Conservation (phyloP, 2,888 invertebrate genomes). For the Pterobdella sp. region DNA sequence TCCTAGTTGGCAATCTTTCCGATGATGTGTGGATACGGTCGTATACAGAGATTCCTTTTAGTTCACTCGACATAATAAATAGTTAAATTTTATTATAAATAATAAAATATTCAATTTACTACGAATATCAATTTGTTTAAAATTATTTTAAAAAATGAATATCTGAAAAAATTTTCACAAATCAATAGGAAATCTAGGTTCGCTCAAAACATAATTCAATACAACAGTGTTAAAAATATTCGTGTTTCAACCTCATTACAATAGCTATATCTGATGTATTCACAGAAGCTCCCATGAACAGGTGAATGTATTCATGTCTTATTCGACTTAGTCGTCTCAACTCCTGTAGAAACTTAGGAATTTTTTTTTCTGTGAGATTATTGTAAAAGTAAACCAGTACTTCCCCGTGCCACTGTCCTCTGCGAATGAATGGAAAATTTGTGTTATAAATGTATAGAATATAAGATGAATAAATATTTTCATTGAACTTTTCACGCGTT, state of each 20-base stretch:
- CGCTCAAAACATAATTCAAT: background rate
- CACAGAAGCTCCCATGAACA: conserved; percentile 54
- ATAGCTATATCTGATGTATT: conserved; percentile 49
- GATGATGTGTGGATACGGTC: conserved; percentile 46
- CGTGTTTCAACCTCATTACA: conserved; percentile 52
- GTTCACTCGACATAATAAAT: too few species aligned
- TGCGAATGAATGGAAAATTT: too few species aligned
- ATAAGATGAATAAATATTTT: too few species aligned
- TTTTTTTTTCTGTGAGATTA: conserved; percentile 34
- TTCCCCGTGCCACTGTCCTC: conserved; percentile 52
- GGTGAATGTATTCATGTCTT: conserved; percentile 52
- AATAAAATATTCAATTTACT: too few species aligned
- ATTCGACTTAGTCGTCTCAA: conserved; percentile 50
- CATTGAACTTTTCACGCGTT: too few species aligned
- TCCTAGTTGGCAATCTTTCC: conserved; percentile 44
- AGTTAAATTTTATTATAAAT: too few species aligned
- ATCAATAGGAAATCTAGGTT: too few species aligned
- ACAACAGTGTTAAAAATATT: background rate
- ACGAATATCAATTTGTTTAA: too few species aligned
- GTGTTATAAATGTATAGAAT: too few species aligned
- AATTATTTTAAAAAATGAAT: conserved; percentile 34
- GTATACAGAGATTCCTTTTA: conserved; percentile 49
- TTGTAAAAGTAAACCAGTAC: conserved; percentile 50
- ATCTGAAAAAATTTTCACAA: background rate
- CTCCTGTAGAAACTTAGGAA: conserved; percentile 40